phyloP scores from a whole-genome alignment of 2,113 vertebrate species.

The Eurystomus gularis region DNA sequence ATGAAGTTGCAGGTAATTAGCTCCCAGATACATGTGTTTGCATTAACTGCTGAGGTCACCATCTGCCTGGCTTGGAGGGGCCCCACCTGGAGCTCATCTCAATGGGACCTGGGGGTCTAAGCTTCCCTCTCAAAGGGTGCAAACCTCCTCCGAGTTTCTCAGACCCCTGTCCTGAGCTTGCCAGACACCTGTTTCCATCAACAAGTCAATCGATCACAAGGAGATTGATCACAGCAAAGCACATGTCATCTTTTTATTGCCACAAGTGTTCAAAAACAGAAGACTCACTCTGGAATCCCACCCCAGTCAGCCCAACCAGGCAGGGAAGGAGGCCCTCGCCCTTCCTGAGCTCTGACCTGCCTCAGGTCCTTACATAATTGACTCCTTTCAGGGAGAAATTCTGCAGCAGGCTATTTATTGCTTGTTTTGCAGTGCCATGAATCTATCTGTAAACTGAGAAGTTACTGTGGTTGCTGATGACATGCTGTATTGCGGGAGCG shows the following conservation, averaged over 20 bases:
- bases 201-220: fast-evolving
- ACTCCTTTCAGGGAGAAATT: not conserved
- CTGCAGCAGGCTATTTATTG: not conserved
- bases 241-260: fast-evolving
- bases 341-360: not conserved
- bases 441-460: not conserved
- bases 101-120: not conserved
- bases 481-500: fast-evolving
- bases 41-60: not conserved
- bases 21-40: not conserved
- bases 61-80: not conserved
- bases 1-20: not conserved
- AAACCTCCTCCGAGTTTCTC: no score
- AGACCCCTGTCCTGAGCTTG: not conserved
- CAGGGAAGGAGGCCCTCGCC: not conserved
- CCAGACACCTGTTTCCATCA: not conserved
- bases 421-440: not conserved
- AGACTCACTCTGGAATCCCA: not conserved
- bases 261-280: fast-evolving
- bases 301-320: not conserved
- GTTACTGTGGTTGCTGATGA: not conserved
- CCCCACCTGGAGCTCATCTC: not conserved
- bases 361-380: fast-evolving
- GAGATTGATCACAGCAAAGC: fast-evolving
- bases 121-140: not conserved